These are phyloP conservation scores for Eulemur mongoz DNA, from an alignment of 2,797 vertebrate species.

Conservation along the genomic window DNA sequence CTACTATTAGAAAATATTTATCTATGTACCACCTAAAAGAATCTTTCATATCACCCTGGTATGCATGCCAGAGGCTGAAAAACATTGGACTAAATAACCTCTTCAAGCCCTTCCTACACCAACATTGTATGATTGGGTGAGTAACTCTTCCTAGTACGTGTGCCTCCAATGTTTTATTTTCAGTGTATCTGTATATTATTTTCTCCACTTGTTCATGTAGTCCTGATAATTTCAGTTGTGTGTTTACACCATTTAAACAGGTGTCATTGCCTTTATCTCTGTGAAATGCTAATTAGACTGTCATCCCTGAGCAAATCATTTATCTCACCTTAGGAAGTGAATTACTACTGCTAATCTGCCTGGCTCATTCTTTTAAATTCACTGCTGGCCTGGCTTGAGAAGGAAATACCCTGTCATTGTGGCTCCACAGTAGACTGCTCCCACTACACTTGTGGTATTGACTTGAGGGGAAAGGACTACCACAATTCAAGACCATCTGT, in stretches of 20 bases:
- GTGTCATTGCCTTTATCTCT: not conserved
- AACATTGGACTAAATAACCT: not conserved
- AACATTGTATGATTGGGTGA: not conserved
- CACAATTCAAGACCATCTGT: not conserved
- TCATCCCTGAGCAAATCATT: conserved; percentile 31
- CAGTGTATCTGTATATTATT: conserved; percentile 26
- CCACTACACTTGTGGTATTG: conserved; percentile 16
- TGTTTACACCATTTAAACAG: not conserved
- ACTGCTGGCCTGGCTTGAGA: conserved; percentile 29
- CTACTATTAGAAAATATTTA: conserved; percentile 53
- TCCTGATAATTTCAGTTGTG: not conserved
- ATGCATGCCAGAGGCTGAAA: conserved; percentile 17
- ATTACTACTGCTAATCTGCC: conserved; percentile 25
- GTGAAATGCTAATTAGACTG: not conserved
- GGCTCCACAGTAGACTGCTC: not conserved
- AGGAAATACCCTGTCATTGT: conserved; percentile 8
- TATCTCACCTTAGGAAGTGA: conserved; percentile 33
- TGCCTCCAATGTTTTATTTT: conserved; percentile 6
- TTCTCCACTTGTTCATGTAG: not conserved
- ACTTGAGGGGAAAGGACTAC: conserved; percentile 3
- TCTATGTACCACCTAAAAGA: conserved; percentile 21
- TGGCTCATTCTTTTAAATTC: conserved; percentile 51
- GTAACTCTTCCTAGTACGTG: not conserved
- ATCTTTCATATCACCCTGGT: not conserved
- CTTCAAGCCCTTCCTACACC: not conserved